phyloP scores from a whole-genome alignment of 2,888 invertebrate species.

The Falcaria lacertinaria region DNA sequence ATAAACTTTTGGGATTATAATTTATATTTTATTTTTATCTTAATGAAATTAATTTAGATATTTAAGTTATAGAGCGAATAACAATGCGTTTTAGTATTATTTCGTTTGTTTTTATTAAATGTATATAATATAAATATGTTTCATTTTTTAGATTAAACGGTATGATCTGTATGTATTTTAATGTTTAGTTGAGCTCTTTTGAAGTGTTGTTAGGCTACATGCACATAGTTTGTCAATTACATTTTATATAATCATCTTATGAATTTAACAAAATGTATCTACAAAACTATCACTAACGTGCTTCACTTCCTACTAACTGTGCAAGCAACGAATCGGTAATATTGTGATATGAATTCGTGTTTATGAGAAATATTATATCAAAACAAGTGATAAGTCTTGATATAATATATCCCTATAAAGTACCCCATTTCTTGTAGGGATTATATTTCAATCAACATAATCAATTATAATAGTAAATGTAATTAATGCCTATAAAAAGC shows the following conservation, averaged over 20 bases:
- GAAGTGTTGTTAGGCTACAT: conserved; percentile 14
- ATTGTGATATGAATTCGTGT: conserved; percentile 7
- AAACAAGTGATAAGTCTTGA: not conserved
- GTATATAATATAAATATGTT: conserved; percentile 23
- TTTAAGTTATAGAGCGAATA: conserved; percentile 43
- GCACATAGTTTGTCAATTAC: conserved; percentile 21
- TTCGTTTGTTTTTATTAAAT: conserved; percentile 49
- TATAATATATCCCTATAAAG: not conserved
- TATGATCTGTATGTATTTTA: conserved; percentile 12
- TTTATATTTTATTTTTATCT: conserved; percentile 27
- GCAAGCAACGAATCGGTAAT: conserved; percentile 8
- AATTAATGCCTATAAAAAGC: conserved; percentile 13
- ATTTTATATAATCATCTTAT: conserved; percentile 18
- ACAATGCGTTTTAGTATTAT: conserved; percentile 76
- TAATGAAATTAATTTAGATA: conserved; percentile 18
- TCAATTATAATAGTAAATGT: not conserved
- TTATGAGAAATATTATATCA: not conserved
- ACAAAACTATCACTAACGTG: not conserved
- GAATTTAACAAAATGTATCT: conserved; percentile 3
- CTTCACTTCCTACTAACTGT: conserved; percentile 5
- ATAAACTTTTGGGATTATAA: conserved; percentile 31
- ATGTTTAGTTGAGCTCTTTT: conserved; percentile 11
- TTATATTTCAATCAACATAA: not conserved
- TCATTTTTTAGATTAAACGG: conserved; percentile 11
- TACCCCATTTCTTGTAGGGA: not conserved